Evolutionary conservation across 2,888 invertebrate genomes (phyloP).

Genomic region (Venusia cambrica): DNA sequence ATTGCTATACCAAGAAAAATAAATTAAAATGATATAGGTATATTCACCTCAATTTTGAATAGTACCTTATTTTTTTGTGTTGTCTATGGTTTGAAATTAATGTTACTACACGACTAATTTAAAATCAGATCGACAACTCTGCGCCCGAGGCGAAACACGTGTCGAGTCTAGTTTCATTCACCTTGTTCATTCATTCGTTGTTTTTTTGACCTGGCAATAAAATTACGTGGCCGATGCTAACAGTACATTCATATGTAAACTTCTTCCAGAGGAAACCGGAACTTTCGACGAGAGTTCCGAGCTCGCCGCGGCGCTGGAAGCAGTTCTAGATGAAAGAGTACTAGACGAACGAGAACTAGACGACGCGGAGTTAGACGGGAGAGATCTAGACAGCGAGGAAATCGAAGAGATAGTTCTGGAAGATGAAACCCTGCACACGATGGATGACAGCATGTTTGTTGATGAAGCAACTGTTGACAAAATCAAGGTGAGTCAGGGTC

Average conservation of each 20-base stretch:
- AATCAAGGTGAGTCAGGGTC: constrained; percentile 21
- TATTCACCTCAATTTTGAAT: too few species aligned
- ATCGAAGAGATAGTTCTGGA: constrained; percentile 20
- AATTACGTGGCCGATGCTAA: not conserved
- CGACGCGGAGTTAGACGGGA: constrained; percentile 78
- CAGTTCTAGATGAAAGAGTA: constrained; percentile 51
- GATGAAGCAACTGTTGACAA: constrained; percentile 15
- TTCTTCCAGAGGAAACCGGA: constrained; percentile 74
- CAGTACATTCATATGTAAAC: not conserved
- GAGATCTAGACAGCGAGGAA: constrained; percentile 41
- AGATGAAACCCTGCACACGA: constrained; percentile 20
- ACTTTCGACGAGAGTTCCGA: constrained; percentile 91
- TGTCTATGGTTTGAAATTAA: too few species aligned
- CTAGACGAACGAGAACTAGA: constrained; percentile 44
- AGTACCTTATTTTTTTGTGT: too few species aligned
- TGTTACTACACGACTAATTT: too few species aligned
- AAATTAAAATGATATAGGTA: too few species aligned
- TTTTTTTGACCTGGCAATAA: not conserved
- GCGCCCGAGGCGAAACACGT: too few species aligned
- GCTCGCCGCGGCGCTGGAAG: constrained; percentile 88
- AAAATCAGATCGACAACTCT: too few species aligned
- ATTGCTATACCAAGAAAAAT: too few species aligned
- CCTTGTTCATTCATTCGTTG: too few species aligned
- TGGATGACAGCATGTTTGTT: constrained; percentile 26
- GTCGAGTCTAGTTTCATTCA: too few species aligned